A percentile compares a stretch with the other conserved stretches of the same genome.
Evolutionary conservation across 2,797 vertebrate species (phyloP).

Genomic region (Enteromius mattozi): DNA sequence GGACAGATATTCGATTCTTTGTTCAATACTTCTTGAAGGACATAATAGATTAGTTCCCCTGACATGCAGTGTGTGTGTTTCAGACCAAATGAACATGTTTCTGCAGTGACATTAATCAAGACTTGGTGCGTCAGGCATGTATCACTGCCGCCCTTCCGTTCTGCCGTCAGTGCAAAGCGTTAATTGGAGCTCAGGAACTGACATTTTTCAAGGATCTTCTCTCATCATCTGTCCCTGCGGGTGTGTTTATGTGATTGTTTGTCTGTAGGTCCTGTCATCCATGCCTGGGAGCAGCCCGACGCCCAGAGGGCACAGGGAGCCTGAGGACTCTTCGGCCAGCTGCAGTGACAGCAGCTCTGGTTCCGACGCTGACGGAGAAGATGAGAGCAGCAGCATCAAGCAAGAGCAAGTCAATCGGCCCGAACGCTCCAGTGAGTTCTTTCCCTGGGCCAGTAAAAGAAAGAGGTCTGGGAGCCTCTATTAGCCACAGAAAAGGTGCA

Average conservation of each 20-base stretch:
- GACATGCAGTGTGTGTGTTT: constrained; percentile 49
- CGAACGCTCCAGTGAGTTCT: constrained; percentile 88
- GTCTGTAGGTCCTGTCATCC: constrained; percentile 84
- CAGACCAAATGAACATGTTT: constrained; percentile 63
- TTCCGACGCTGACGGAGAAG: constrained; percentile 78
- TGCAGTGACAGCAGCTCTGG: constrained; percentile 85
- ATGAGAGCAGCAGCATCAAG: constrained; percentile 80
- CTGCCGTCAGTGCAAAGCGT: constrained; percentile 72
- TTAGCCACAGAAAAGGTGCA: background rate
- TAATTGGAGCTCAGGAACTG: constrained; percentile 68
- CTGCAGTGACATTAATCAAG: constrained; percentile 63
- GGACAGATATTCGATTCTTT: constrained; percentile 65
- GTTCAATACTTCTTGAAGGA: constrained; percentile 48
- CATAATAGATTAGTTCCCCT: constrained; percentile 57
- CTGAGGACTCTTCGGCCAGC: constrained; percentile 85
- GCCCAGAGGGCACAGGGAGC: constrained; percentile 79
- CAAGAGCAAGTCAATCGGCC: constrained; percentile 84
- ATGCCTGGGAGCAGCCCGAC: constrained; percentile 91
- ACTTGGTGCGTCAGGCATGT: constrained; percentile 33
- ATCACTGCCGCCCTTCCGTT: constrained; percentile 60
- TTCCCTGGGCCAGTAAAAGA: constrained; percentile 10
- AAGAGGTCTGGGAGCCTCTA: constrained; percentile 51
- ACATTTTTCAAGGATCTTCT: constrained; percentile 60
- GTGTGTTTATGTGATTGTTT: constrained; percentile 56
- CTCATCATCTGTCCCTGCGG: constrained; percentile 33